Percentiles rank a stretch among this genome's conserved stretches.
Evolutionary conservation across 1,140 invertebrate species (phyloP).

Genomic region (Eubasilissa regina): DNA sequence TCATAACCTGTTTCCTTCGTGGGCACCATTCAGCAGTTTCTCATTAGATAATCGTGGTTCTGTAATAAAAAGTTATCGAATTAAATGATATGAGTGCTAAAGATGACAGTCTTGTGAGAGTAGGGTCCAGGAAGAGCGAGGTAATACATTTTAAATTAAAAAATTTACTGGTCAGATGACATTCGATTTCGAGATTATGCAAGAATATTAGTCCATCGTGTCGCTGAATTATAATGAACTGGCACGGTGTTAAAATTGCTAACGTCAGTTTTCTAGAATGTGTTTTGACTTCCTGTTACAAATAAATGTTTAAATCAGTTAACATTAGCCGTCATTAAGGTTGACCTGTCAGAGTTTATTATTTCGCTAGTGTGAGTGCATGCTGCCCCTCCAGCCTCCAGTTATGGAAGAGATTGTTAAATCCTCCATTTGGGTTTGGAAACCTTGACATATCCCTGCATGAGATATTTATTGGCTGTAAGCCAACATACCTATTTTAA

Average conservation of each 20-base stretch:
- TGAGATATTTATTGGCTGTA: not conserved
- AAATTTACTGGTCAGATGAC: conserved; percentile 10
- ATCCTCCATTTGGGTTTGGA: not conserved
- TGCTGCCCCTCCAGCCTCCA: not conserved
- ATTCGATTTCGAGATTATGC: conserved; percentile 27
- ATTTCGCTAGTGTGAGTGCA: not conserved
- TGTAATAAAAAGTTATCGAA: conserved; percentile 28
- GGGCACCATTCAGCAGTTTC: not conserved
- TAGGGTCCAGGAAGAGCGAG: conserved; percentile 70
- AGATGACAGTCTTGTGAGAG: conserved; percentile 62
- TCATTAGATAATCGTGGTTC: not conserved
- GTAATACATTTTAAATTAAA: conserved; percentile 60
- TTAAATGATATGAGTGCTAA: conserved; percentile 60
- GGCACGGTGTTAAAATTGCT: not conserved
- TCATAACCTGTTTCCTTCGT: conserved; percentile 5
- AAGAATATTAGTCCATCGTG: conserved; percentile 1
- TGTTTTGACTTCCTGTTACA: not conserved
- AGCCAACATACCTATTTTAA: not conserved
- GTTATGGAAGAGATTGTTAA: not conserved
- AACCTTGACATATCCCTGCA: not conserved
- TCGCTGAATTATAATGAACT: conserved; percentile 3
- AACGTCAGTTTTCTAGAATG: not conserved
- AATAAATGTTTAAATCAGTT: too few relatives aligned
- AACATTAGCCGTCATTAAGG: too few relatives aligned
- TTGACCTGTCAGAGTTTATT: too few relatives aligned